A percentile compares a stretch with the other conserved stretches of the same genome.
phyloP scores from a whole-genome alignment of 1,140 invertebrate genomes.

The Cydia strobilella region DNA sequence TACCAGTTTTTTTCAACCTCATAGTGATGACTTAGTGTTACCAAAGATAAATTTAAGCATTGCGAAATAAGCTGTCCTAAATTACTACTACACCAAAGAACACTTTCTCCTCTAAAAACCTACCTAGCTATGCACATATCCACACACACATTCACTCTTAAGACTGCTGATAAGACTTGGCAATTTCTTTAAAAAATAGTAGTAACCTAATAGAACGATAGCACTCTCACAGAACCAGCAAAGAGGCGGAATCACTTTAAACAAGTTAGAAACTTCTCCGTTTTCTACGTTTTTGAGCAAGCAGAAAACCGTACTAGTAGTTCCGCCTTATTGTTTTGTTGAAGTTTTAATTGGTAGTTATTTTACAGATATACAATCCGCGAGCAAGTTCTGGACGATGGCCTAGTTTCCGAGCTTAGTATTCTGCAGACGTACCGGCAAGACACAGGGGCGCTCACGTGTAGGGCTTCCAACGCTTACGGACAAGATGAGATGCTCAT shows the following conservation, averaged over 20 bases:
- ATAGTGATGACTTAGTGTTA: slow-evolving; percentile 82
- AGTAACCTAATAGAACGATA: not conserved
- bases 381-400: slow-evolving; percentile 88
- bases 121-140: too few relatives aligned
- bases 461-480: slow-evolving; percentile 92
- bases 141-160: not conserved
- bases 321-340: slow-evolving; percentile 1
- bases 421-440: slow-evolving; percentile 91
- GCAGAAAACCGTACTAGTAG: slow-evolving; percentile 13
- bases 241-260: slow-evolving; percentile 14
- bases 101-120: too few relatives aligned
- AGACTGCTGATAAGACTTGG: not conserved
- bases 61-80: too few relatives aligned
- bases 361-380: slow-evolving; percentile 83
- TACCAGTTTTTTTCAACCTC: too few relatives aligned
- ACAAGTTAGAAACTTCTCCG: slow-evolving; percentile 9
- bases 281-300: not conserved
- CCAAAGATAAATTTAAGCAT: too few relatives aligned
- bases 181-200: not conserved
- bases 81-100: too few relatives aligned
- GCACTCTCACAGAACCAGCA: not conserved
- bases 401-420: slow-evolving; percentile 91
- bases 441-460: slow-evolving; percentile 94
- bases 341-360: slow-evolving; percentile 16
- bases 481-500: slow-evolving; percentile 95